phyloP scores from a whole-genome alignment of 30 jellyfish, hydroid and myxozoan species.

The Pelagia noctiluca region DNA sequence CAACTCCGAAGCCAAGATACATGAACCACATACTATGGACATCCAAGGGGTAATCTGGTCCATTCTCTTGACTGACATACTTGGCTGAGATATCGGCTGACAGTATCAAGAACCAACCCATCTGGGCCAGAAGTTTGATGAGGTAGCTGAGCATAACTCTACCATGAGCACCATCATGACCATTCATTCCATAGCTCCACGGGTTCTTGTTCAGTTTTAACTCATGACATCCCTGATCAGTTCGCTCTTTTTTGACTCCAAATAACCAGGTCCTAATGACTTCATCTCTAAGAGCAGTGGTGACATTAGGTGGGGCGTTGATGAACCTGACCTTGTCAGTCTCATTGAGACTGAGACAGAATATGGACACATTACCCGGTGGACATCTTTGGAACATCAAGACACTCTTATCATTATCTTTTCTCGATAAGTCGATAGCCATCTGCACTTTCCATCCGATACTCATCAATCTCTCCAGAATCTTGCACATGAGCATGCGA shows the following conservation, averaged over 20 bases:
- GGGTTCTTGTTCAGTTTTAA: constrained; percentile 71
- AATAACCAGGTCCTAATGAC: constrained; percentile 63
- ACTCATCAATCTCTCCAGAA: constrained; percentile 60
- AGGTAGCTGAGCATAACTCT: constrained; percentile 58
- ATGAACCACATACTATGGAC: constrained; percentile 90
- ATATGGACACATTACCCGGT: constrained; percentile 55
- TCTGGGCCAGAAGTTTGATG: constrained; percentile 28
- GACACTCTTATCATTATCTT: constrained; percentile 74
- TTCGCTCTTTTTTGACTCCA: constrained; percentile 66
- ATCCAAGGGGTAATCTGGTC: constrained; percentile 93
- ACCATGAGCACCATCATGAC: constrained; percentile 82
- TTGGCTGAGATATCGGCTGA: constrained; percentile 91
- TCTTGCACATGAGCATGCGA: constrained; percentile 59
- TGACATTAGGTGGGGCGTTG: constrained; percentile 73
- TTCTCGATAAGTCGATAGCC: constrained; percentile 75
- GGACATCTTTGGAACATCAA: constrained; percentile 67
- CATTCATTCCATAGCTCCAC: constrained; percentile 60
- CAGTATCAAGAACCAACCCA: constrained; percentile 80
- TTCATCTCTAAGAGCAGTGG: constrained; percentile 52
- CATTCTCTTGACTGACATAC: constrained; percentile 84
- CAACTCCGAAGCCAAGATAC: constrained; percentile 8
- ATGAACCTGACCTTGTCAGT: constrained; percentile 77
- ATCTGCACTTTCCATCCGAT: constrained; percentile 73
- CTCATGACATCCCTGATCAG: constrained; percentile 48
- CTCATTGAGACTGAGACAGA: constrained; percentile 71